These are phyloP conservation scores for Naso thynnoides DNA, from an alignment of 2,797 vertebrate genomes.

Conservation along the genomic window DNA sequence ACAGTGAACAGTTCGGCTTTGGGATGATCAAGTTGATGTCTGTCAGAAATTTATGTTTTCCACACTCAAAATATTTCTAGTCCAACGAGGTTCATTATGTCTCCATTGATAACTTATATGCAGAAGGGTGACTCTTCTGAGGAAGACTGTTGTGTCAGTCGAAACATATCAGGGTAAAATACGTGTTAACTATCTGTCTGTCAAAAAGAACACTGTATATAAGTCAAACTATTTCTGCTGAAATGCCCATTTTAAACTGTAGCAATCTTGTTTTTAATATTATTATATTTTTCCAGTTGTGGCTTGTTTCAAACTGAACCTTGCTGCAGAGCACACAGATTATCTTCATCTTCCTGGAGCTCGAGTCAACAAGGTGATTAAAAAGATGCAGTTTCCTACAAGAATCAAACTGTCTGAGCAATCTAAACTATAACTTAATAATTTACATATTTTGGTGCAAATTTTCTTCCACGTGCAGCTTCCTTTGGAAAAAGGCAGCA, in stretches of 20 bases:
- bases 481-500: slow-evolving; percentile 34
- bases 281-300: background rate
- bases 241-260: background rate
- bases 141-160: no score
- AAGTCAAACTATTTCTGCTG: background rate
- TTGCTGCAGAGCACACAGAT: background rate
- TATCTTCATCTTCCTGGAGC: background rate
- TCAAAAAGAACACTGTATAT: no score
- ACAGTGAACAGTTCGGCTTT: no score
- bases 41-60: background rate
- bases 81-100: no score
- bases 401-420: background rate
- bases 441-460: background rate
- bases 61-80: no score
- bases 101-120: no score
- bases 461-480: background rate
- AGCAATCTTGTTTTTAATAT: background rate
- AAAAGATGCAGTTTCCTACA: background rate
- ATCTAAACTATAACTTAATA: background rate
- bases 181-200: no score
- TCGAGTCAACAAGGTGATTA: background rate
- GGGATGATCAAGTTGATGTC: background rate
- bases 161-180: no score
- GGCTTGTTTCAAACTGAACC: background rate
- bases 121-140: no score